These are phyloP conservation scores for Eupithecia exiguata DNA, from an alignment of 2,888 invertebrate genomes.

Conservation along the genomic window DNA sequence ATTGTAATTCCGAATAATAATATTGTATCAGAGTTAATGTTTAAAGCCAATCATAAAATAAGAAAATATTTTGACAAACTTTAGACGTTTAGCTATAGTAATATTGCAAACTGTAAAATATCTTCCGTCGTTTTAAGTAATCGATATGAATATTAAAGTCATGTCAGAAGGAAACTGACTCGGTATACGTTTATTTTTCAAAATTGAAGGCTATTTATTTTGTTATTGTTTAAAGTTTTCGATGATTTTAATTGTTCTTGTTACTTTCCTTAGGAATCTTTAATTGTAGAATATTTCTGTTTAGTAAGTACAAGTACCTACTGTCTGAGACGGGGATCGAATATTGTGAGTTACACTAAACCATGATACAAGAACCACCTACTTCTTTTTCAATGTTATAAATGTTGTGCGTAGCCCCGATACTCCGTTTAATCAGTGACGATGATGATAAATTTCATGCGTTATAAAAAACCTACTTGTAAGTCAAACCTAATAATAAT, in stretches of 20 bases:
- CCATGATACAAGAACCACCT: conserved; percentile 4
- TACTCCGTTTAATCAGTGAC: background rate
- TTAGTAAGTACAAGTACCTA: conserved; percentile 66
- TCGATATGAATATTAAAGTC: conserved; percentile 30
- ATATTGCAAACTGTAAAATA: conserved; percentile 38
- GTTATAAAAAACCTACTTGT: background rate
- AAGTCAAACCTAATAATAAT: background rate
- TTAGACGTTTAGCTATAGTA: conserved; percentile 25
- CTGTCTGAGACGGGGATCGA: conserved; percentile 58
- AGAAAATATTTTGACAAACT: conserved; percentile 38
- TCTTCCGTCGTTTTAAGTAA: conserved; percentile 36
- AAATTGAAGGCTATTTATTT: conserved; percentile 78
- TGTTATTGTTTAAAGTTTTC: conserved; percentile 82
- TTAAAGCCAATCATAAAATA: conserved; percentile 22
- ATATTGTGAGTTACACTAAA: conserved; percentile 30
- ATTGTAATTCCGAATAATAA: conserved; percentile 56
- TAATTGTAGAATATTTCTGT: conserved; percentile 71
- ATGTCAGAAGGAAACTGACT: conserved; percentile 57
- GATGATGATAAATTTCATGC: background rate
- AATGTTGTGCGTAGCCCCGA: conserved; percentile 19
- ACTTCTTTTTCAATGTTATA: conserved; percentile 19
- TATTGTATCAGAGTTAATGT: conserved; percentile 51
- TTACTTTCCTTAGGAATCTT: conserved; percentile 82
- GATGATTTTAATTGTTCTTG: conserved; percentile 82
- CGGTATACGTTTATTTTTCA: conserved; percentile 59